Evolutionary conservation across 2,797 vertebrate species (phyloP), one percentile per base, ranked within the genome.

Genomic region (Morus bassanus): DNA sequence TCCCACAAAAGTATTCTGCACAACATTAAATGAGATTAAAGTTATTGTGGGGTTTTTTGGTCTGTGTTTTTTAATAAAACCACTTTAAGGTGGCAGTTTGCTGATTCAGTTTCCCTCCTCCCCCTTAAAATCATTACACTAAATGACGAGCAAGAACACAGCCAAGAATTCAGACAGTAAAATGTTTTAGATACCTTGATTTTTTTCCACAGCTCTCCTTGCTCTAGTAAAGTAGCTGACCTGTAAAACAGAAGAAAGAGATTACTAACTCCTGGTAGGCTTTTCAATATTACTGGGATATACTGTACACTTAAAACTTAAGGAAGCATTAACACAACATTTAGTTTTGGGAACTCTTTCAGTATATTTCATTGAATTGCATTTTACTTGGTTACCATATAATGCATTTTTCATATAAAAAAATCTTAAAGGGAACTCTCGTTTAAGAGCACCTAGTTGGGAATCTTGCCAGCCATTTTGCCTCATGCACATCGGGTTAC

Each of bases 211-310:
- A 82, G 89, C 7, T 85, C 31, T 93, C 60, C 65, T 95, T 74
- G 73, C 60, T 97, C 56, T 48, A 60, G 63, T 79, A 84, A 79
- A 19, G 53, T 22, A 79, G 78, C 5, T 84, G 91, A 97, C 89
- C 97, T 97, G 95, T 37, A 94, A 96, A 92, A 92, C 12, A 96
- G 51, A 97, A 95, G 22, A 91, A 89, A 88, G 35, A 56, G 23
- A 83, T 93, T 50, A 96, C 4, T 63, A 61, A 89, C 11, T 85
- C 28, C 11, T 43, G 27, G 63, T 39, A 88, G 35, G 30, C 13
- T 86, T 89, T 59, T 81, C 25, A 85, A 7, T 50, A 74, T 28
- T 70, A 64, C 9, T 77, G 18, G 15, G 89, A 80, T 61, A 70
- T 15, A 65, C 4, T 9, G 9, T 31, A 78, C 11, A 13, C 11